phyloP scores from a whole-genome alignment of 1,140 invertebrate genomes.

The Lordiphosa collinella region DNA sequence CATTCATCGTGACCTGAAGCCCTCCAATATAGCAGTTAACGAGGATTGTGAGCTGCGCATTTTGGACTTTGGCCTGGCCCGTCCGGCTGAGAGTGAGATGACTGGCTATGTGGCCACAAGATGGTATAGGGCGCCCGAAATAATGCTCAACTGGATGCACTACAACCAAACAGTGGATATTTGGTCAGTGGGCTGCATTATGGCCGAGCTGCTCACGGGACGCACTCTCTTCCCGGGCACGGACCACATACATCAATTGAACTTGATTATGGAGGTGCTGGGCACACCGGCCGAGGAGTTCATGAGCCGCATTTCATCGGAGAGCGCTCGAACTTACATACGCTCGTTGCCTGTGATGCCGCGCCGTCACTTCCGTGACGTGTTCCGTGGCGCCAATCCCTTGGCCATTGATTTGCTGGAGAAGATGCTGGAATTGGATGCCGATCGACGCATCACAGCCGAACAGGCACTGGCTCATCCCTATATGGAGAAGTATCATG shows the following conservation, averaged over 20 bases:
- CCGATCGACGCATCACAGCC: conserved; percentile 95
- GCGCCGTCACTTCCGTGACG: conserved; percentile 94
- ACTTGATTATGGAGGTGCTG: conserved; percentile 96
- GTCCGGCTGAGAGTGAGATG: conserved; percentile 99
- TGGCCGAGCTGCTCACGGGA: conserved; percentile 97
- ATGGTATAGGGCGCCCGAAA: conserved; percentile 98
- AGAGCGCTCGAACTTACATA: conserved; percentile 96
- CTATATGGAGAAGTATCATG: conserved; percentile 92
- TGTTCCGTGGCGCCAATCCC: conserved; percentile 96
- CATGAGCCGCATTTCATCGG: conserved; percentile 95
- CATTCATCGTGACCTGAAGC: conserved; percentile 99
- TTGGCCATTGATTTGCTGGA: conserved; percentile 96
- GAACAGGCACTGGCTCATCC: conserved; percentile 95
- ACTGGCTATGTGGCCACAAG: conserved; percentile 99
- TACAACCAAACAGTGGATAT: conserved; percentile 99
- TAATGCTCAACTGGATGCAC: conserved; percentile 99
- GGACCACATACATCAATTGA: conserved; percentile 99
- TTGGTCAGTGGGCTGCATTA: conserved; percentile 99
- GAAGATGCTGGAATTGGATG: conserved; percentile 97
- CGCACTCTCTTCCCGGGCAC: conserved; percentile 97
- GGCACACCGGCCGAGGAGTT: conserved; percentile 95
- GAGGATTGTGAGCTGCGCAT: conserved; percentile 99
- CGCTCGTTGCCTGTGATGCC: conserved; percentile 92
- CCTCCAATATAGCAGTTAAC: conserved; percentile 99
- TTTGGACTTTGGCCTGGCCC: conserved; percentile 98